Conservation (phyloP, 1,140 invertebrate species). For the Brevipalpus yothersi region DNA sequence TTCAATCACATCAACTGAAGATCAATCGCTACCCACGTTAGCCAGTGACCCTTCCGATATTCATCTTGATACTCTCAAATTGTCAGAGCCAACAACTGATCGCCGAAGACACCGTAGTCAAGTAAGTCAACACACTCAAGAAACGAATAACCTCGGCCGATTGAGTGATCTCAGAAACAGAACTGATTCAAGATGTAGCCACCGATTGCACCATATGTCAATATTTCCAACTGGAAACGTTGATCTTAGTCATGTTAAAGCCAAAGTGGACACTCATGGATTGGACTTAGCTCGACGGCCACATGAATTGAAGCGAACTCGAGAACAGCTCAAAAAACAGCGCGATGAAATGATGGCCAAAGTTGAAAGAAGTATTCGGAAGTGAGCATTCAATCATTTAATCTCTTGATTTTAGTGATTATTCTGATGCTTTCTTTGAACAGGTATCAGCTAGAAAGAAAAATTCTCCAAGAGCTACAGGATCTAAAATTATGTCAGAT, state of each 20-base stretch:
- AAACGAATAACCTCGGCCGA: too few relatives aligned
- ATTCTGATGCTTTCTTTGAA: not conserved
- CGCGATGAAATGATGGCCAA: slow-evolving; percentile 4
- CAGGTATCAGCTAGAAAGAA: slow-evolving; percentile 62
- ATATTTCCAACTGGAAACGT: not conserved
- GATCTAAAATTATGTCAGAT: slow-evolving; percentile 79
- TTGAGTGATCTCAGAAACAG: not conserved
- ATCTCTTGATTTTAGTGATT: not conserved
- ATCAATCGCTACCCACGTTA: too few relatives aligned
- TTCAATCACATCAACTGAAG: too few relatives aligned
- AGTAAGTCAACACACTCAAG: not conserved
- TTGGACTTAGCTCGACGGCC: not conserved
- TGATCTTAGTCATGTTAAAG: slow-evolving; percentile 3
- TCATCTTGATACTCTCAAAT: too few relatives aligned
- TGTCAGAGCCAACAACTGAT: too few relatives aligned
- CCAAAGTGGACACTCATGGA: slow-evolving; percentile 3
- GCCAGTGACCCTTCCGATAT: too few relatives aligned
- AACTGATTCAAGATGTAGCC: slow-evolving; percentile 1
- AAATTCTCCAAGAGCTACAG: slow-evolving; percentile 77
- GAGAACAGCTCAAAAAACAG: not conserved
- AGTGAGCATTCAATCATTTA: slow-evolving; percentile 1
- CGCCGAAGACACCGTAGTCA: too few relatives aligned
- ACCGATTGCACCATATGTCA: not conserved
- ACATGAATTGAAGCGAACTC: not conserved
- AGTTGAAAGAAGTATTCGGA: slow-evolving; percentile 8